Evolutionary conservation across 2,797 vertebrate species (phyloP).

Genomic region (Sebastes hubbsi): DNA sequence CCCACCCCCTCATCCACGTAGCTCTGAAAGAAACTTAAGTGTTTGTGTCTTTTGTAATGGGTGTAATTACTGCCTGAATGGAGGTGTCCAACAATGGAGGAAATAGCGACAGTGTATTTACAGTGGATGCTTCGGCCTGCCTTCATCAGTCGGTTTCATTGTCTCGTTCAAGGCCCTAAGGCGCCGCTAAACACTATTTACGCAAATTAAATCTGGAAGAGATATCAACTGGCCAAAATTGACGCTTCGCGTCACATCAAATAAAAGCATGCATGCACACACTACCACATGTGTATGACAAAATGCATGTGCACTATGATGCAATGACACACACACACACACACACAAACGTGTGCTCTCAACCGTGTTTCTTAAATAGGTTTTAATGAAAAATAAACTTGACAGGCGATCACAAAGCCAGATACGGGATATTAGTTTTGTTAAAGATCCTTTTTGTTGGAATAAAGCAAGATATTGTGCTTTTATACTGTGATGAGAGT

Average conservation of each 20-base stretch:
- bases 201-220: conserved; percentile 47
- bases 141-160: conserved; percentile 40
- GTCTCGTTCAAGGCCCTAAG: conserved; percentile 9
- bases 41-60: conserved; percentile 57
- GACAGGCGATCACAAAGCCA: conserved; percentile 14
- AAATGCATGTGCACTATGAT: neutral
- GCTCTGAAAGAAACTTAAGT: conserved; percentile 45
- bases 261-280: neutral
- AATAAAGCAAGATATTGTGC: neutral
- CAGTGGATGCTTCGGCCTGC: conserved; percentile 34
- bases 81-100: conserved; percentile 61
- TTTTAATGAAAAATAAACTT: conserved; percentile 30
- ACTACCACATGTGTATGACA: neutral
- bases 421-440: conserved; percentile 26
- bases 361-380: neutral
- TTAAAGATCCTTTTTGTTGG: neutral
- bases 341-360: neutral
- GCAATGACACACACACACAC: neutral
- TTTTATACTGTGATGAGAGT: neutral
- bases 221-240: conserved; percentile 19
- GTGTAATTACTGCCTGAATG: conserved; percentile 67
- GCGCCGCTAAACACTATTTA: conserved; percentile 45
- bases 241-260: conserved; percentile 5
- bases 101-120: conserved; percentile 54
- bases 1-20: conserved; percentile 19